Base-by-base conservation (phyloP, 1,140 invertebrate genomes). In the Akabosia matsudoensis region DNA sequence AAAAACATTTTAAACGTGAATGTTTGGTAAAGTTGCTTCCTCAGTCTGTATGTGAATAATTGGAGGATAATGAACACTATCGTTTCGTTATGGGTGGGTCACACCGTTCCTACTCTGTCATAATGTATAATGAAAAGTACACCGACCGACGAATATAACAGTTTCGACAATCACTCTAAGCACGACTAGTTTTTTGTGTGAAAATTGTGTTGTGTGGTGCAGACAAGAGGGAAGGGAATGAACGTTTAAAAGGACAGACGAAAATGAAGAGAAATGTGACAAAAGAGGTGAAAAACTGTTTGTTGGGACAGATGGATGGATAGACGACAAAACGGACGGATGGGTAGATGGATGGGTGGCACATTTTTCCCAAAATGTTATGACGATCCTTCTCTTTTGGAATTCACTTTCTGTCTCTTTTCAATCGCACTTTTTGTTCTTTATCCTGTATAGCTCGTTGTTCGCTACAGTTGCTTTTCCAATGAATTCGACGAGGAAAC, bases 281-380 rank as follows among this genome's bases (percentile, higher is more conserved):
- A 67, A 67, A 45, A 67, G 61, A 67, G 61, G 61, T 67, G 61
- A 67, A 67, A 67, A 67, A 67, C 61, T 67, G 61, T 67, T 45
- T 67, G 61, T 67, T 67, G 61, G 61, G 61, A 67, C 61, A 67
- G 61, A 56, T 24, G 22, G 54, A 67, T 67, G 61, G 61, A 67
- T 67, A 67, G 61, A 30, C 61, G 61, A 67, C 61, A 67, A 67
- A 67, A 67, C 54, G 10, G 54, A 67, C 61, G 61, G 61, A 67
- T n/a, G 54, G 61, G 31, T 28, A 30, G 61, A 56, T 56, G 61
- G 61, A 31, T 67, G 61, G 61, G 54, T 61, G 54, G 54, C 54
- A 61, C 61, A 67, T 31, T 30, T 67, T 67, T 67, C 61, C 61
- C 61, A 67, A 67, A 67, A 67, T 67, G 61, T 67, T 67, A 67